phyloP scores from a whole-genome alignment of 1,140 invertebrate genomes.

The Probaryconus sp. region DNA sequence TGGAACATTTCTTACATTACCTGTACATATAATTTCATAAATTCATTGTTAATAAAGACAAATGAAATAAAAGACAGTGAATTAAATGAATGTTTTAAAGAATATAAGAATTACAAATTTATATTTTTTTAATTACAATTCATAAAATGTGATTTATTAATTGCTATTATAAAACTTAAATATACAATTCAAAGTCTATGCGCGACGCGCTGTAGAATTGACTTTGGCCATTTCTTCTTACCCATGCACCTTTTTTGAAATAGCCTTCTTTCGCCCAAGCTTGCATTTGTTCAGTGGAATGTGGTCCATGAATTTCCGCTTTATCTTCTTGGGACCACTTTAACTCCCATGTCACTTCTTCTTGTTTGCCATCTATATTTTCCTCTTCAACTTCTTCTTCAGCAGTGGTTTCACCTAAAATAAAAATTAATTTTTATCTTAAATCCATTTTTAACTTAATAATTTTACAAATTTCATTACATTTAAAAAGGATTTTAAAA shows the following conservation, averaged over 20 bases:
- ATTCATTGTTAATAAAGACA: too few species aligned
- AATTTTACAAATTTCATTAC: not conserved
- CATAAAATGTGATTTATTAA: not conserved
- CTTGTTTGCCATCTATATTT: conserved; percentile 49
- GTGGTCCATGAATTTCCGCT: conserved; percentile 90
- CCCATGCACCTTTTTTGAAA: conserved; percentile 91
- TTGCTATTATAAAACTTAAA: conserved; percentile 61
- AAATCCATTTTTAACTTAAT: conserved; percentile 4
- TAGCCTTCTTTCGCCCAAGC: conserved; percentile 91
- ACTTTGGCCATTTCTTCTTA: conserved; percentile 86
- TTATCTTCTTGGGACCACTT: conserved; percentile 90
- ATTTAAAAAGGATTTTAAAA: conserved; percentile 5
- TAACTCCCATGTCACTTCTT: conserved; percentile 90
- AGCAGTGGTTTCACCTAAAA: conserved; percentile 7
- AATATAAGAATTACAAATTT: too few species aligned
- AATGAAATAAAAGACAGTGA: too few species aligned
- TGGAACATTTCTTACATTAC: too few species aligned
- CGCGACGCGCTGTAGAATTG: conserved; percentile 92
- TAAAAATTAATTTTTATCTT: conserved; percentile 26
- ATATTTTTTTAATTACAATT: not conserved
- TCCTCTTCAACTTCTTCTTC: conserved; percentile 62
- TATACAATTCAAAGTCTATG: conserved; percentile 95
- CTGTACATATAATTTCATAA: too few species aligned
- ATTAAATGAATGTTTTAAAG: too few species aligned
- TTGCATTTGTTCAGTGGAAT: conserved; percentile 90